A percentile compares a stretch with the other conserved stretches of the same genome.
Evolutionary conservation across 92 coral and sea anemone species (phyloP).

Genomic region (Umimayanthus chanpuru): DNA sequence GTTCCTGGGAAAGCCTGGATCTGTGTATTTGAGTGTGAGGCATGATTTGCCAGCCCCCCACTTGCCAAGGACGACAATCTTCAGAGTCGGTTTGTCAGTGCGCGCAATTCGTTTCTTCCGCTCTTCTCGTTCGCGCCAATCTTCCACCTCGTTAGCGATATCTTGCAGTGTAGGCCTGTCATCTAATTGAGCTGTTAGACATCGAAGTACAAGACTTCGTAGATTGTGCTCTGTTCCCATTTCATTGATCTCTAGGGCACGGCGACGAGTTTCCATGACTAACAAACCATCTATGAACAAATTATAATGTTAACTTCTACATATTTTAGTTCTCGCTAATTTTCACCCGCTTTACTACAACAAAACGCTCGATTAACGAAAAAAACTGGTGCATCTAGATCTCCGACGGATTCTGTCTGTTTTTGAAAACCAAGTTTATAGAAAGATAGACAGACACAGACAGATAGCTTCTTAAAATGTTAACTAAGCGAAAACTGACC

Average conservation of each 20-base stretch:
- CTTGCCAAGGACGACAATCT: slow-evolving; percentile 33
- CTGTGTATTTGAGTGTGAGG: slow-evolving; percentile 38
- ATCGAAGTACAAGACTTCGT: slow-evolving; percentile 49
- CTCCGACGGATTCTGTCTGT: too few species aligned
- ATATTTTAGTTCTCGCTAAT: too few species aligned
- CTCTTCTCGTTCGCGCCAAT: slow-evolving; percentile 36
- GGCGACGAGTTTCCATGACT: slow-evolving; percentile 45
- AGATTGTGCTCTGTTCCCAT: slow-evolving; percentile 59
- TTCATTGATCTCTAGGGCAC: slow-evolving; percentile 49
- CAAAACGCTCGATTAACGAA: neutral
- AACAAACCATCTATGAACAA: slow-evolving; percentile 42
- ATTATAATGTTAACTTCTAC: neutral
- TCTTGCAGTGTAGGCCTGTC: slow-evolving; percentile 36
- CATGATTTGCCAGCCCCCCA: slow-evolving; percentile 56
- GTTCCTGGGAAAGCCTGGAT: slow-evolving; percentile 41
- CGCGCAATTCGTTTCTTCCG: slow-evolving; percentile 41
- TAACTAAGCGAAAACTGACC: too few species aligned
- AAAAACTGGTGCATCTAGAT: neutral
- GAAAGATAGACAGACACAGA: too few species aligned
- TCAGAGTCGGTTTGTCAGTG: neutral
- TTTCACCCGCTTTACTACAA: neutral
- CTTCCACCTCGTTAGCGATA: slow-evolving; percentile 35
- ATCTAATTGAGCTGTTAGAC: slow-evolving; percentile 48
- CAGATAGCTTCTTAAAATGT: too few species aligned
- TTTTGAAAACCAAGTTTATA: too few species aligned